Base-by-base conservation (phyloP, 2,888 invertebrate species). In the Nycteola revayana region DNA sequence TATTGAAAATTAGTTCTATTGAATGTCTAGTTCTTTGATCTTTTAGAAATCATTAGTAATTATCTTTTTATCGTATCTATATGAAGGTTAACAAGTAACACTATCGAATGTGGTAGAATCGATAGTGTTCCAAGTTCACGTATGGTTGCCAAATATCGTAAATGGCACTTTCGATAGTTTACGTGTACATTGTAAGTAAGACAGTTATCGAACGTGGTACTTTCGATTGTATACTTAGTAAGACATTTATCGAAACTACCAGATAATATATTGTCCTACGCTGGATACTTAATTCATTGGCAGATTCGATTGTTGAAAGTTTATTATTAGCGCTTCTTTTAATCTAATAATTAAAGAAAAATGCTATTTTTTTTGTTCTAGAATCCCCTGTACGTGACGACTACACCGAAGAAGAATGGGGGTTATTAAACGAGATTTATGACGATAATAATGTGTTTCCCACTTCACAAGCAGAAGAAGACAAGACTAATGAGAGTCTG, bases 111-210 rank as follows among this genome's bases (percentile, higher is more conserved):
- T 18, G 27, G 17, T 9, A 27, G 8, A n/a, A n/a, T 28, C 28
- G 28, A 28, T 28, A 9, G 18, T 28, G 20, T 28, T 9, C 21
- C 10, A 20, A 14, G 14, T 14, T 14, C 2, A 14, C 5, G 5
- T 5, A 14, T 5, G 3, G 5, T 14, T 14, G 14, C 5, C 10
- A 10, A 28, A 4, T 28, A 28, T 28, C 20, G 28, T 20, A 28
- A 20, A n/a, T 28, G 28, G 28, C 20, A 28, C 28, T 28, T 28
- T 28, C 28, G 20, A 28, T 28, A 9, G 9, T 28, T 20, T 28
- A 28, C 28, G n/a, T n/a, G n/a, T n/a, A n/a, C n/a, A n/a, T n/a
- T n/a, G n/a, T n/a, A n/a, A n/a, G n/a, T n/a, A n/a, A n/a, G n/a
- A n/a, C n/a, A n/a, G n/a, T n/a, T n/a, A n/a, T n/a, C n/a, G n/a